Conservation (phyloP, 2,888 invertebrate species). For the Drosophila longiperda region DNA sequence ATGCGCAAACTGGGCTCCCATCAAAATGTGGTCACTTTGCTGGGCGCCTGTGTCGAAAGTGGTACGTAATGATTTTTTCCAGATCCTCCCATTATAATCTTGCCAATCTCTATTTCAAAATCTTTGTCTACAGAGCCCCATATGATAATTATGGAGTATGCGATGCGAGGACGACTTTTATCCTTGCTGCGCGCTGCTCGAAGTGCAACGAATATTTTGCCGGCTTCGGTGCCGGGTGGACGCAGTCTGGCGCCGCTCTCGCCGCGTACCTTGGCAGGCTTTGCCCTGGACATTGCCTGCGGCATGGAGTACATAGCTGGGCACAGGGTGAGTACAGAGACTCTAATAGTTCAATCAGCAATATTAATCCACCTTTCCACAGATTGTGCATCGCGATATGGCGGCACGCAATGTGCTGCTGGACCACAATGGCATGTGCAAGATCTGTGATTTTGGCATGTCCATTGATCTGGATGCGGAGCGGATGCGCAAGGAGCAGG, state of each 20-base stretch:
- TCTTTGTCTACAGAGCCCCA: slow-evolving; percentile 88
- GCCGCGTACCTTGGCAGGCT: slow-evolving; percentile 90
- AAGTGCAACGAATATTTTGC: slow-evolving; percentile 84
- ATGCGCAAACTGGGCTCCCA: slow-evolving; percentile 94
- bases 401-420: slow-evolving; percentile 93
- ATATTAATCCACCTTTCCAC: slow-evolving; percentile 33
- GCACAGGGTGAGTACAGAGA: slow-evolving; percentile 88
- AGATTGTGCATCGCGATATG: slow-evolving; percentile 94
- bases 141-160: slow-evolving; percentile 93
- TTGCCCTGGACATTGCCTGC: slow-evolving; percentile 92
- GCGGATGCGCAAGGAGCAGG: slow-evolving; percentile 75
- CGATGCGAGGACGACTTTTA: slow-evolving; percentile 92
- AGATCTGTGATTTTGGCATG: slow-evolving; percentile 95
- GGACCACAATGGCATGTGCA: slow-evolving; percentile 93
- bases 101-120: not conserved
- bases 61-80: slow-evolving; percentile 86
- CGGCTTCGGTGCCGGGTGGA: slow-evolving; percentile 85
- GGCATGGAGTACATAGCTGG: slow-evolving; percentile 94
- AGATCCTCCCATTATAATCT: not conserved
- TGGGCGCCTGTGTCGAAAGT: slow-evolving; percentile 93
- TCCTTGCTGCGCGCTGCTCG: slow-evolving; percentile 89
- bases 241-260: slow-evolving; percentile 84
- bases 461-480: slow-evolving; percentile 88
- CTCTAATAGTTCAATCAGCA: not conserved
- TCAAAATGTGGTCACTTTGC: slow-evolving; percentile 92